Percentiles rank a stretch among this genome's conserved stretches.
Conservation (phyloP, 2,888 invertebrate species). For the Rhagophthalmus giganteus region DNA sequence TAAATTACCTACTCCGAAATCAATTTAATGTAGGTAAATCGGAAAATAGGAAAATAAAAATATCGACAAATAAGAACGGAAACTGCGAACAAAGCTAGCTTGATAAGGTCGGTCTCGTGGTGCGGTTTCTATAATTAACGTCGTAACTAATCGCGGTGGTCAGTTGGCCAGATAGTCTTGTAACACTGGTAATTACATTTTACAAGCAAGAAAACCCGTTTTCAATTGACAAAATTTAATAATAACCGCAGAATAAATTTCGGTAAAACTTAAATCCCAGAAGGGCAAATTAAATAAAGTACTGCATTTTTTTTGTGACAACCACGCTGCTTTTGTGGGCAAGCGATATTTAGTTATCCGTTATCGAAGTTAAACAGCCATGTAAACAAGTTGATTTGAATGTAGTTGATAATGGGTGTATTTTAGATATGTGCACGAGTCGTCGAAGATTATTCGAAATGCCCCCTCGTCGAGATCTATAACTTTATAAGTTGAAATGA, state of each 20-base stretch:
- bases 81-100: slow-evolving; percentile 11
- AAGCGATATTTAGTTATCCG: slow-evolving; percentile 9
- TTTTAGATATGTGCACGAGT: too few relatives aligned
- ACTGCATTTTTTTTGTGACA: slow-evolving; percentile 2
- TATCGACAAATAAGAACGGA: slow-evolving; percentile 14
- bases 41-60: slow-evolving; percentile 8
- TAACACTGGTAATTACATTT: not conserved
- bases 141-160: slow-evolving; percentile 15
- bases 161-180: not conserved
- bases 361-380: slow-evolving; percentile 18
- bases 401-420: too few relatives aligned
- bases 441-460: too few relatives aligned
- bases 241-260: too few relatives aligned
- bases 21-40: slow-evolving; percentile 1
- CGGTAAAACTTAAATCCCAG: too few relatives aligned
- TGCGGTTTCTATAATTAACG: slow-evolving; percentile 22
- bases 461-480: too few relatives aligned
- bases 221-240: too few relatives aligned
- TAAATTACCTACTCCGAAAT: not conserved
- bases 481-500: too few relatives aligned
- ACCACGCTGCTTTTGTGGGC: not conserved
- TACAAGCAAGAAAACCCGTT: not conserved
- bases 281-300: too few relatives aligned
- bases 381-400: slow-evolving; percentile 21
- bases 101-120: slow-evolving; percentile 18